Conservation (phyloP, 1,140 invertebrate genomes). For the Zaprionus capensis region DNA sequence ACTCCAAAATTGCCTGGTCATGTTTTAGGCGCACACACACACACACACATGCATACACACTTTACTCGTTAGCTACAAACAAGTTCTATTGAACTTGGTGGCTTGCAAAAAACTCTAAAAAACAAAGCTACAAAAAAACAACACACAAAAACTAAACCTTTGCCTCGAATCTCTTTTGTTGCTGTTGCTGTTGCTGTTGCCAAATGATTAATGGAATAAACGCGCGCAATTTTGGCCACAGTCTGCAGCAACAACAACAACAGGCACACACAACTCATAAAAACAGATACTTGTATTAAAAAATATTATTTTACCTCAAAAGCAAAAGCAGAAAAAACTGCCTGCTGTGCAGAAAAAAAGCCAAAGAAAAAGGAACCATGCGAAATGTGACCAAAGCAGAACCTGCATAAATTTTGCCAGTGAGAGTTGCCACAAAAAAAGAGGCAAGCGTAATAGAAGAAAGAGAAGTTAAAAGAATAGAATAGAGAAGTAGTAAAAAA, state of each 20-base stretch:
- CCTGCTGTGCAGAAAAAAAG: constrained; percentile 56
- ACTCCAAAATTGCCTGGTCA: constrained; percentile 49
- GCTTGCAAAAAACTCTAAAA: constrained; percentile 32
- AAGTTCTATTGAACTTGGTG: constrained; percentile 77
- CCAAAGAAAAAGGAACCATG: not conserved
- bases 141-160: constrained; percentile 38
- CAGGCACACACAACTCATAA: constrained; percentile 16
- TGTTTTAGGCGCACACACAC: constrained; percentile 62
- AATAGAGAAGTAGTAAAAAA: not conserved
- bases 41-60: constrained; percentile 3
- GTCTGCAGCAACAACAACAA: constrained; percentile 25
- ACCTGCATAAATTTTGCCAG: constrained; percentile 24
- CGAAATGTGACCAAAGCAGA: constrained; percentile 18
- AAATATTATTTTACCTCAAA: constrained; percentile 55
- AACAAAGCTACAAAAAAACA: constrained; percentile 11
- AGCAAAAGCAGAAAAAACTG: constrained; percentile 33
- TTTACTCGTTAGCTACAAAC: constrained; percentile 64
- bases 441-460: not conserved
- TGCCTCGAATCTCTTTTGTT: constrained; percentile 49
- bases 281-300: constrained; percentile 46
- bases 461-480: not conserved
- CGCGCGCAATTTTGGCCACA: constrained; percentile 45
- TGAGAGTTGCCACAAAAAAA: constrained; percentile 15
- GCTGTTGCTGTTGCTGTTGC: constrained; percentile 39
- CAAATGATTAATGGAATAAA: constrained; percentile 75